Percentiles rank a stretch among this genome's conserved stretches.
These are phyloP conservation scores for Trichomalopsis sarcophagae DNA, from an alignment of 1,140 invertebrate genomes.

Conservation along the genomic window DNA sequence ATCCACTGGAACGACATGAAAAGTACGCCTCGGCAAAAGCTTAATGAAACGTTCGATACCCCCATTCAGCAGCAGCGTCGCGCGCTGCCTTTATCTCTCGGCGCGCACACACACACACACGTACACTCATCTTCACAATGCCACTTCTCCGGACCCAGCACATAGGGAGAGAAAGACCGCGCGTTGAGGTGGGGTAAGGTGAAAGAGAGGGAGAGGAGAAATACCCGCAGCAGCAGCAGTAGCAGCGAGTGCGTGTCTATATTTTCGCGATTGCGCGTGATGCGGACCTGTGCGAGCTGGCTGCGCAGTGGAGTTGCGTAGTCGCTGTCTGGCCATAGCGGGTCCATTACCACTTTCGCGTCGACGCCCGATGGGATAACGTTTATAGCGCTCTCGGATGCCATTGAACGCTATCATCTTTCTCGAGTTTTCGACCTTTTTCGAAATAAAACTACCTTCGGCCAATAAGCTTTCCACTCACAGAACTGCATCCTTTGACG, in stretches of 20 bases:
- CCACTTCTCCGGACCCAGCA: neutral
- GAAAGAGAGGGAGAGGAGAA: neutral
- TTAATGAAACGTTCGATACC: neutral
- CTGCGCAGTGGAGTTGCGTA: neutral
- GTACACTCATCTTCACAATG: neutral
- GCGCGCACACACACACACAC: neutral
- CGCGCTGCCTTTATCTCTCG: neutral
- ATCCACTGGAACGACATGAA: no score
- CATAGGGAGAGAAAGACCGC: neutral
- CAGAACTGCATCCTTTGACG: neutral
- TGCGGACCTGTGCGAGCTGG: neutral
- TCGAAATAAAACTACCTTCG: no score
- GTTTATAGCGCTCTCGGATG: no score
- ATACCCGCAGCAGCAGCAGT: neutral
- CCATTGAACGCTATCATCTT: no score
- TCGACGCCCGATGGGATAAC: neutral
- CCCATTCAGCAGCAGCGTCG: neutral
- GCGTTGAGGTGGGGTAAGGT: no score
- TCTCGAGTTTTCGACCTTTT: no score
- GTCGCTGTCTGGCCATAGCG: neutral
- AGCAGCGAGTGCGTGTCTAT: neutral
- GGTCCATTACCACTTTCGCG: neutral
- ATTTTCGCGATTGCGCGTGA: slow-evolving; percentile 15
- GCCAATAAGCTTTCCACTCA: no score
- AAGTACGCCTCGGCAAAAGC: neutral